Base-by-base conservation (phyloP, 2,888 invertebrate genomes). In the Hirudinaria manillensis region DNA sequence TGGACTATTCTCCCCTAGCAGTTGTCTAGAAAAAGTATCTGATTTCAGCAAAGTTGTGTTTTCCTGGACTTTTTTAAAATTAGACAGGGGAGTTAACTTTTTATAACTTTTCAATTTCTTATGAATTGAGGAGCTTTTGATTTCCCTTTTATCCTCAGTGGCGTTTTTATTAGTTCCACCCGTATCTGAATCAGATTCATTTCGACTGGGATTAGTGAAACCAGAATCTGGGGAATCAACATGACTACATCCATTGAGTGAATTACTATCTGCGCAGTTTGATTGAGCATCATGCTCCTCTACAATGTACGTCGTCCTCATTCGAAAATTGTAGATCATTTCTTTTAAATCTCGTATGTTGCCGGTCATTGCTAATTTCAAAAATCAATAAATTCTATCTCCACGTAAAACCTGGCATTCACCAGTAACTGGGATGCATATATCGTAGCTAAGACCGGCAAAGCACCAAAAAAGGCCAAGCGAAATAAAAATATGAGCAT, bases 401-500 rank as follows among this genome's bases (percentile, higher is more conserved):
- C 61, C 29, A 61, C 24, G n/a, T 61, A 61, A 61, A 61, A 61
- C 29, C 34, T 68, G n/a, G 36, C 68, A 32, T 32, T 32, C n/a
- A 68, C 4, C 7, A 68, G 16, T 32, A 68, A n/a, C 36, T 68
- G 68, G 32, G 32, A 32, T 32, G 13, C 32, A 34, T 29, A 68
- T 68, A 68, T 34, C 13, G 68, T 68, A 32, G 68, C n/a, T 6
- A 68, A 68, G 34, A 68, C 68, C 32, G 68, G 68, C 32, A 68
- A n/a, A 36, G 68, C n/a, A 1, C 68, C 68, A n/a, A 68, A 68
- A 36, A n/a, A 34, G 1, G 68, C 68, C 68, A 68, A n/a, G 21
- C 68, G 32, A 36, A 68, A 68, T 36, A 68, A 36, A 68, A 68
- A 68, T n/a, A 68, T 68, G n/a, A 68, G 32, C 68, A 68, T 68